A percentile compares a stretch with the other conserved stretches of the same genome.
Conservation (phyloP, 2,797 vertebrate genomes). For the Rachycentron canadum region DNA sequence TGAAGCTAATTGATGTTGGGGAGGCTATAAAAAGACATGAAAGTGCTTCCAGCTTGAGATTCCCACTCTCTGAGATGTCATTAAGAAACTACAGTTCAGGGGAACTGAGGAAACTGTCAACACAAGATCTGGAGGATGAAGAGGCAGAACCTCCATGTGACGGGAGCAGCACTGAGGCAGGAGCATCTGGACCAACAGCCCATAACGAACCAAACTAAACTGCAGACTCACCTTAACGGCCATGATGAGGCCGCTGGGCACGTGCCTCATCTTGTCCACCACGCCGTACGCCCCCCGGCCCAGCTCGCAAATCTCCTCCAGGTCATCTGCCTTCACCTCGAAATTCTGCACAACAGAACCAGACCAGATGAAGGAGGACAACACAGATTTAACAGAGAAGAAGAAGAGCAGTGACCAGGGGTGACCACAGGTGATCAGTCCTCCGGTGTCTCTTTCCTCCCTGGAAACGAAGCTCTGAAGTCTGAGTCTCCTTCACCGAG, state of each 20-base stretch:
- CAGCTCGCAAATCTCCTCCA: constrained; percentile 93
- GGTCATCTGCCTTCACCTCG: constrained; percentile 96
- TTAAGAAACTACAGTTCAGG: background rate
- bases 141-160: background rate
- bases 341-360: constrained; percentile 87
- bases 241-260: constrained; percentile 95
- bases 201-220: too few species aligned
- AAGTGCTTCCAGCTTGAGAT: background rate
- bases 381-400: background rate
- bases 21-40: background rate
- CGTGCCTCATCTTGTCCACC: constrained; percentile 96
- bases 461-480: too few species aligned
- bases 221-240: constrained; percentile 91
- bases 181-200: too few species aligned
- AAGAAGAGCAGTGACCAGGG: background rate
- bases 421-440: background rate
- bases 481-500: background rate
- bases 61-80: background rate
- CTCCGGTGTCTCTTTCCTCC: background rate
- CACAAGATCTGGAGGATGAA: background rate
- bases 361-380: background rate
- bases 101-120: background rate
- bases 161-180: too few species aligned
- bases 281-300: constrained; percentile 96
- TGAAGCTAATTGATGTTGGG: background rate